Evolutionary conservation across 2,797 vertebrate species (phyloP).

Genomic region (Takifugu ocellatus): DNA sequence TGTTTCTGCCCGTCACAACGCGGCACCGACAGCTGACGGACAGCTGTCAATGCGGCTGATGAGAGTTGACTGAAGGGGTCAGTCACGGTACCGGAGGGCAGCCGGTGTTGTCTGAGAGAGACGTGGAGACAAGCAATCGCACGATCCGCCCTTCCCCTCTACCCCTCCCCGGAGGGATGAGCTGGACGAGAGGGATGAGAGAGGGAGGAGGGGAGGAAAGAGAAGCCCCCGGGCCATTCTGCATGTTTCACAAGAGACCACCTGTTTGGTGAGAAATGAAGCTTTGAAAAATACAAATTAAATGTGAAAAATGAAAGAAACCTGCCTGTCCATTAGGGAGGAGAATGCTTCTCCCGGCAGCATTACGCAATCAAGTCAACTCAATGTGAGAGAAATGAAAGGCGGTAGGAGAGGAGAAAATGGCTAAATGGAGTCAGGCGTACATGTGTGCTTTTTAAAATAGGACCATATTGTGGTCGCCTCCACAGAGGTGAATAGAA

Average conservation of each 20-base stretch:
- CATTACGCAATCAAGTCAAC: constrained; percentile 47
- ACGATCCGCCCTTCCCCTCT: constrained; percentile 45
- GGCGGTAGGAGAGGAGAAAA: constrained; percentile 11
- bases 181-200: background rate
- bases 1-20: constrained; percentile 33
- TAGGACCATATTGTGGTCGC: constrained; percentile 44
- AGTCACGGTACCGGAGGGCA: constrained; percentile 41
- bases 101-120: background rate
- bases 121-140: constrained; percentile 40
- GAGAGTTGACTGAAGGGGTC: constrained; percentile 59
- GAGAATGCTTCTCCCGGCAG: constrained; percentile 19
- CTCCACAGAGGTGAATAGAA: constrained; percentile 39
- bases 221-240: background rate
- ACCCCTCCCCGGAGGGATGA: constrained; percentile 43
- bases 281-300: constrained; percentile 10
- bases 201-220: background rate
- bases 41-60: constrained; percentile 63
- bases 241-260: constrained; percentile 23
- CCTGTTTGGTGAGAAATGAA: too few species aligned
- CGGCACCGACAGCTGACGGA: constrained; percentile 51
- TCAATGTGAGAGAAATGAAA: constrained; percentile 53
- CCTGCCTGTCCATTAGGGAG: constrained; percentile 26
- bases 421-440: constrained; percentile 51
- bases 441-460: constrained; percentile 48
- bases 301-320: constrained; percentile 11